These are phyloP conservation scores for Callitettix versicolor DNA, from an alignment of 1,140 invertebrate genomes.

Conservation along the genomic window DNA sequence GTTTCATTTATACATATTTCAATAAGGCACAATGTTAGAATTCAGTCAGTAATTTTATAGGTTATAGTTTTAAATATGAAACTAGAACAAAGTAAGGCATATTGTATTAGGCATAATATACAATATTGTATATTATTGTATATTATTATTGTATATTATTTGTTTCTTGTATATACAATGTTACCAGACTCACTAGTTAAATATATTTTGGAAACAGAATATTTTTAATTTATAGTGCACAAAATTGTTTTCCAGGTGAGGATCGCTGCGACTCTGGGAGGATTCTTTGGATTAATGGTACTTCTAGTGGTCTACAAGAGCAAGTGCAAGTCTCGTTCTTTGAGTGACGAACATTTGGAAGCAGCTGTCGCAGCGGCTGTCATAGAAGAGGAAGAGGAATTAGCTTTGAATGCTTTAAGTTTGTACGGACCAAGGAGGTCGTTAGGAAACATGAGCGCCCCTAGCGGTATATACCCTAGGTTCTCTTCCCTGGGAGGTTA, in stretches of 20 bases:
- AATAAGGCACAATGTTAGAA: too few species aligned
- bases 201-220: too few species aligned
- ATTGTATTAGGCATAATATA: too few species aligned
- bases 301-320: slow-evolving; percentile 80
- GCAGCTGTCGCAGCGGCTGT: slow-evolving; percentile 64
- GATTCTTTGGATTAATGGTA: slow-evolving; percentile 79
- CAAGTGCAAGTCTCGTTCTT: slow-evolving; percentile 42
- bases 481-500: slow-evolving; percentile 16
- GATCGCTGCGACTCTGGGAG: slow-evolving; percentile 77
- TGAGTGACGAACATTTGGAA: slow-evolving; percentile 39
- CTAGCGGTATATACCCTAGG: slow-evolving; percentile 6
- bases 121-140: too few species aligned
- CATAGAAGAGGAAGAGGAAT: slow-evolving; percentile 57
- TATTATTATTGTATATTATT: too few species aligned
- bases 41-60: too few species aligned
- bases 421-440: slow-evolving; percentile 6
- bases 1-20: too few species aligned
- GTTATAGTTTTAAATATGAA: too few species aligned
- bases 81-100: too few species aligned
- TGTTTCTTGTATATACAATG: too few species aligned
- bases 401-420: slow-evolving; percentile 3
- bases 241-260: slow-evolving; percentile 39
- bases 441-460: slow-evolving; percentile 7
- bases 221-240: too few species aligned
- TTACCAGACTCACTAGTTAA: too few species aligned